Percentiles rank a stretch among this genome's conserved stretches.
Conservation (phyloP, 2,888 invertebrate species). For the Lathronympha strigana region DNA sequence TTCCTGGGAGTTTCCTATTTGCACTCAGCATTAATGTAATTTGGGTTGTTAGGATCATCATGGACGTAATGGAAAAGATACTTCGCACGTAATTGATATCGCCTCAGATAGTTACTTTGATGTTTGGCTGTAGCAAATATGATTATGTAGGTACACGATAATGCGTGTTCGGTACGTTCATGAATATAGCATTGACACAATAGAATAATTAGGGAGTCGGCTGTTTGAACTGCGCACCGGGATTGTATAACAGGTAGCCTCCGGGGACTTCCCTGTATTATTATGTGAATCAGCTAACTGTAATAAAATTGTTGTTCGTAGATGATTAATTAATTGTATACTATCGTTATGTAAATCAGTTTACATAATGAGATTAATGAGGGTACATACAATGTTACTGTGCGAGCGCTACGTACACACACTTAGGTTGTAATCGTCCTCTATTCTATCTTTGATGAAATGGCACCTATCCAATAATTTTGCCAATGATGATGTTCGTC, state of each 20-base stretch:
- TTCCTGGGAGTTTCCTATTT: conserved; percentile 16
- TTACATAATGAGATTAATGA: background rate
- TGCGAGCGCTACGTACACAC: too few species aligned
- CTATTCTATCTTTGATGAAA: too few species aligned
- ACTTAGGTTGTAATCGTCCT: too few species aligned
- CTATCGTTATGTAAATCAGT: background rate
- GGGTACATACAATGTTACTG: background rate
- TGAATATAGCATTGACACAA: conserved; percentile 51
- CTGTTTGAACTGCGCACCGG: conserved; percentile 67
- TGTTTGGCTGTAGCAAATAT: background rate
- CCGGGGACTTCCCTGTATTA: conserved; percentile 40
- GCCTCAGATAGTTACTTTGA: background rate
- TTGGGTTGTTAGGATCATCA: conserved; percentile 5
- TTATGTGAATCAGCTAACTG: conserved; percentile 3
- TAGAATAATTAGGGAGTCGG: conserved; percentile 65
- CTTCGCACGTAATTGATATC: background rate
- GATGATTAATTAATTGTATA: conserved; percentile 5
- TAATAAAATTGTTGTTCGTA: conserved; percentile 17
- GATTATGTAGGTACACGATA: background rate
- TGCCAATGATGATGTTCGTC: too few species aligned
- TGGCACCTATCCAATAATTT: too few species aligned
- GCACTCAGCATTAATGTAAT: conserved; percentile 14
- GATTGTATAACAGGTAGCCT: conserved; percentile 60
- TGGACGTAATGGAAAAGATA: background rate
- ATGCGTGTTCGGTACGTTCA: conserved; percentile 26